These are phyloP conservation scores for Homarus gammarus DNA, from an alignment of 2,888 invertebrate species.

Conservation along the genomic window DNA sequence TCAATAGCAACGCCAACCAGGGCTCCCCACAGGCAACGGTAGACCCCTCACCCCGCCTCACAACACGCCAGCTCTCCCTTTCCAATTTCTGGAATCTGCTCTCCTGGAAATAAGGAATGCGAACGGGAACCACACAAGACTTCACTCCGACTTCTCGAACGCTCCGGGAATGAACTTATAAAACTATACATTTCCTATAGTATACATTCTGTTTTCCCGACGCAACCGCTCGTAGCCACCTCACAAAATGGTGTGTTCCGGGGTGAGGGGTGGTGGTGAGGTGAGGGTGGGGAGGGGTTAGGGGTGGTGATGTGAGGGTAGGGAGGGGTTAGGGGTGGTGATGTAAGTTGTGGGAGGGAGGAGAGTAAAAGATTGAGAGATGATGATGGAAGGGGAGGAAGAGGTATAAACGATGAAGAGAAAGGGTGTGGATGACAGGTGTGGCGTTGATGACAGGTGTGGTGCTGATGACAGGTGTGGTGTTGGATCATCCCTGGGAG, in stretches of 20 bases:
- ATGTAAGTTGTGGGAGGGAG: background rate
- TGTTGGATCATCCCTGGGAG: no score
- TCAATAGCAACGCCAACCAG: no score
- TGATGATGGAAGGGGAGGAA: background rate
- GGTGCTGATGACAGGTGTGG: no score
- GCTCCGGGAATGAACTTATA: constrained; percentile 20
- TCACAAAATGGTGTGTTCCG: background rate
- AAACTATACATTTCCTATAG: constrained; percentile 35
- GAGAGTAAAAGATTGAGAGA: no score
- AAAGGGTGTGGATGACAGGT: no score
- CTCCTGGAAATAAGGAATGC: constrained; percentile 3
- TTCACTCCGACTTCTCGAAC: background rate
- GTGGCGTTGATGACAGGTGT: no score
- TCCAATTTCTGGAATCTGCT: constrained; percentile 1
- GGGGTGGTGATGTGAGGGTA: background rate
- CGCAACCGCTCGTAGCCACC: background rate
- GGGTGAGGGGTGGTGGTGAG: background rate
- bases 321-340: background rate
- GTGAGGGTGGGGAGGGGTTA: background rate
- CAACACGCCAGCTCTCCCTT: background rate
- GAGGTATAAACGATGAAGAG: no score
- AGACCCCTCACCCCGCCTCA: background rate
- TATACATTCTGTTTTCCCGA: constrained; percentile 10
- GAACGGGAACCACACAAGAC: constrained; percentile 1
- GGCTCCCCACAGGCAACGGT: background rate